Conservation (phyloP, 2,113 vertebrate species). For the Oplegnathus fasciatus region DNA sequence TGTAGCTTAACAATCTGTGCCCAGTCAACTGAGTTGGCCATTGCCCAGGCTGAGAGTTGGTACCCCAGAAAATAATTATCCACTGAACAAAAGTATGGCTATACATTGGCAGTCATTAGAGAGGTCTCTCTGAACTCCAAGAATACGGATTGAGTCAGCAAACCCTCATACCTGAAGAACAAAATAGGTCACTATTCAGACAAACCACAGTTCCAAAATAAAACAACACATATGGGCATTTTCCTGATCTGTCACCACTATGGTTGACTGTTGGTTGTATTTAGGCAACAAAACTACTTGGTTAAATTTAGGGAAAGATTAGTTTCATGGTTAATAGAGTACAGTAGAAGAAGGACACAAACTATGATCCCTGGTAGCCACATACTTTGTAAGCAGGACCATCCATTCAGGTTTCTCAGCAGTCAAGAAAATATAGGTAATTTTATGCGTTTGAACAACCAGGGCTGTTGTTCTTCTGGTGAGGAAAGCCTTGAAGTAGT, state of each 20-base stretch:
- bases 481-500: neutral
- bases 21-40: slow-evolving; percentile 60
- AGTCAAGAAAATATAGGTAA: neutral
- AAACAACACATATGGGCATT: neutral
- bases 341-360: neutral
- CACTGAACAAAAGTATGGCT: slow-evolving; percentile 35
- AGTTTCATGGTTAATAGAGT: neutral
- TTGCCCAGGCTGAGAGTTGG: slow-evolving; percentile 53
- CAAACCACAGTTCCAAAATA: neutral
- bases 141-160: slow-evolving; percentile 7
- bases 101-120: slow-evolving; percentile 13
- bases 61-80: slow-evolving; percentile 56
- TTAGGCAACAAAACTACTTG: neutral
- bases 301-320: neutral
- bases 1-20: slow-evolving; percentile 61
- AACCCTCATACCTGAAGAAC: neutral
- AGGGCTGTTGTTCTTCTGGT: neutral
- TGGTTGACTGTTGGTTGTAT: too few species aligned
- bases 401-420: neutral
- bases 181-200: neutral
- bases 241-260: neutral
- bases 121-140: slow-evolving; percentile 16
- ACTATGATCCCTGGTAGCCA: neutral
- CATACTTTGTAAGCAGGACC: too few species aligned
- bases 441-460: neutral